phyloP scores from a whole-genome alignment of 2,113 vertebrate genomes.

The Corythaixoides concolor region DNA sequence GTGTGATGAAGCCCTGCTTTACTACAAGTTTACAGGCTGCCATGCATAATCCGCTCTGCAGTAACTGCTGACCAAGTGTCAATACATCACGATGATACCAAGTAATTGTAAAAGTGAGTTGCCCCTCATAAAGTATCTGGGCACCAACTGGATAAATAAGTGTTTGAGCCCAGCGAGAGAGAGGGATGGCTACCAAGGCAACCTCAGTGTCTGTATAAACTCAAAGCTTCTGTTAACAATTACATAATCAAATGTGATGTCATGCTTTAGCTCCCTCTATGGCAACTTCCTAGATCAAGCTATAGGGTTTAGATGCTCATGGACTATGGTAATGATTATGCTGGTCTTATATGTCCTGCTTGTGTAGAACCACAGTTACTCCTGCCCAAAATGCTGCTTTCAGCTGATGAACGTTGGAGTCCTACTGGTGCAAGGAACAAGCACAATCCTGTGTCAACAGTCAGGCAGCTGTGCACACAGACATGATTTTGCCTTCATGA shows the following conservation, averaged over 20 bases:
- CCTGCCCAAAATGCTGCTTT: not conserved
- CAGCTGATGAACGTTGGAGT: not conserved
- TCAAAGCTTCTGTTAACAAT: not conserved
- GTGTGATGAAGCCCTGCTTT: not conserved
- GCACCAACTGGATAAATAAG: not conserved
- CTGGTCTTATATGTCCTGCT: not conserved
- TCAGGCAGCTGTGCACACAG: not conserved
- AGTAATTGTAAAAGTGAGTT: not conserved
- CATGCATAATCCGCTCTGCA: accelerated
- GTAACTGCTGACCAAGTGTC: not conserved
- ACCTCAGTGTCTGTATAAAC: not conserved
- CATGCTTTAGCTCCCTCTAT: not conserved
- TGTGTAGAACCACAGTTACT: not conserved
- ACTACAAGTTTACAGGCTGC: not conserved
- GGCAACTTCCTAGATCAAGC: not conserved
- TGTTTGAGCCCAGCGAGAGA: not conserved
- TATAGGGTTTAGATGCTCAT: not conserved
- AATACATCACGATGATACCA: not conserved
- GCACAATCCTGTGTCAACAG: not conserved
- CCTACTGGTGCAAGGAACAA: not conserved
- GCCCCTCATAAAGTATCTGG: not conserved
- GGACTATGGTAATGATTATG: not conserved
- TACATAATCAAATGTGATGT: not conserved
- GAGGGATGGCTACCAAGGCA: not conserved
- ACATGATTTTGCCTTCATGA: not conserved